Evolutionary conservation across 2,888 invertebrate species (phyloP).

Genomic region (Drosophila subquinaria): DNA sequence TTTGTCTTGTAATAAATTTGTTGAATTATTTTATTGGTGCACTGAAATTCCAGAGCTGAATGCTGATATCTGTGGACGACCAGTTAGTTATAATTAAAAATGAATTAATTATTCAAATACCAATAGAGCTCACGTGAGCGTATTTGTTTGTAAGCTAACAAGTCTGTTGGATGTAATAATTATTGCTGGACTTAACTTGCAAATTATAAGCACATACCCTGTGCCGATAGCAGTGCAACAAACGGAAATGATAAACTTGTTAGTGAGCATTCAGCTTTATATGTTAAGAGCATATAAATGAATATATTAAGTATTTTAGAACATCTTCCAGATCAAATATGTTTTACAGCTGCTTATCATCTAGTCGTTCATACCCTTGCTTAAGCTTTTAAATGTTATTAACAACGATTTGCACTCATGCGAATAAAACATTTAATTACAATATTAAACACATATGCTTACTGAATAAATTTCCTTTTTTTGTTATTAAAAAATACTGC

Average conservation of each 20-base stretch:
- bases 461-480: slow-evolving; percentile 27
- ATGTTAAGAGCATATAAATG: background rate
- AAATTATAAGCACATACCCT: slow-evolving; percentile 8
- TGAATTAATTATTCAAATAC: slow-evolving; percentile 37
- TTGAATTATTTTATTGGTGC: slow-evolving; percentile 11
- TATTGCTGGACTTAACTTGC: slow-evolving; percentile 11
- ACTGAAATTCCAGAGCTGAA: slow-evolving; percentile 1
- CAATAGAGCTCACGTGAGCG: slow-evolving; percentile 3
- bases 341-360: background rate
- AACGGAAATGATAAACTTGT: background rate
- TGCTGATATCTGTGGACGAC: slow-evolving; percentile 7
- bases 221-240: background rate
- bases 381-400: background rate
- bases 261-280: background rate
- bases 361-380: background rate
- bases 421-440: slow-evolving; percentile 27
- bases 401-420: slow-evolving; percentile 9
- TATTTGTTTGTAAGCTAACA: slow-evolving; percentile 25
- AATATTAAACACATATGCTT: slow-evolving; percentile 29
- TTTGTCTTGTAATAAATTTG: slow-evolving; percentile 20
- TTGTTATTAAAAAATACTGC: slow-evolving; percentile 9
- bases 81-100: slow-evolving; percentile 41
- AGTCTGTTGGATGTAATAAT: slow-evolving; percentile 20
- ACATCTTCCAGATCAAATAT: background rate
- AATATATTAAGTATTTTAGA: background rate